Evolutionary conservation across 2,113 vertebrate genomes (phyloP), one percentile per base, ranked within the genome.

Genomic region (Petroica traversi): DNA sequence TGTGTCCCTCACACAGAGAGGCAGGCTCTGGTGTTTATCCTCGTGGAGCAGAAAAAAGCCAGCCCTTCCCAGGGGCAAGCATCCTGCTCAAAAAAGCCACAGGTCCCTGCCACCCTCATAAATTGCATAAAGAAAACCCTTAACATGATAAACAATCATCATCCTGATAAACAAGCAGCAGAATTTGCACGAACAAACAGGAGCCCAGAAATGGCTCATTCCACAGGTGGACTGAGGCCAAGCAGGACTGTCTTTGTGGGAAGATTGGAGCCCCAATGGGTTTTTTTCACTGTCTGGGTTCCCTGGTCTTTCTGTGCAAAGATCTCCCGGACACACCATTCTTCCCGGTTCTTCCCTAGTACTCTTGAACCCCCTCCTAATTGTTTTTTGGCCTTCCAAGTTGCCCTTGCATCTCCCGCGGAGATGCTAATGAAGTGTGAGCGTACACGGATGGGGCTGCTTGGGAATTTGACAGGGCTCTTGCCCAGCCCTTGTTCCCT

Each of bases 401-500:
- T 43, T 55, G 23, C 79, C 87, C 63, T 71, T 59, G 33, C 1
- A 3, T 5, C 82, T 90, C 94, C 94, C 43, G 26, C 75, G 9
- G 94, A 92, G 93, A 59, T 83, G 88, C 89, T 95, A 95, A 96
- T 93, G 94, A 94, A 94, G 95, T 92, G 93, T 79, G 92, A 96
- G 92, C 2, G 74, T 54, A 46, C 81, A 6, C 11, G 93, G 93
- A 62, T 17, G 89, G 38, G 92, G 88, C 96, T 96, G 94, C 90
- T 83, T 6, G 92, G 95, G 95, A 97, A 93, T 96, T 80, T 80
- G 79, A 49, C 90, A n/a, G 92, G 90, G 76, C 93, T 81, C 31
- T n/a, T 57, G 75, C 94, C 87, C 89, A 85, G 94, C 85, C 88
- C 93, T 84, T 84, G 89, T 93, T 94, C 92, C 59, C 90, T 95